Conservation (phyloP, 2,888 invertebrate species). For the Maniola hyperantus region DNA sequence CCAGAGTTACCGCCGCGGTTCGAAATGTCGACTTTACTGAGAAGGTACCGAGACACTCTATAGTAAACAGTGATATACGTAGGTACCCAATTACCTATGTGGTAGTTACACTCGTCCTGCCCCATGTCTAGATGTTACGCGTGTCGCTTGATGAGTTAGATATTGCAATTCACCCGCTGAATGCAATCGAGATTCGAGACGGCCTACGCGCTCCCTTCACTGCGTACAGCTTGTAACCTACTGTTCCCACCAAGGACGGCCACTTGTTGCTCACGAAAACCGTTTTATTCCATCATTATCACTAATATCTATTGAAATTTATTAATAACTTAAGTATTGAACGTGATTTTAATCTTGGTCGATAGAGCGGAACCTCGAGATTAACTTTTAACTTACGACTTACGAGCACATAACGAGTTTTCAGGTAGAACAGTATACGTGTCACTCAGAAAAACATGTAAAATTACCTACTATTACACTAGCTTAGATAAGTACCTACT, state of each 20-base stretch:
- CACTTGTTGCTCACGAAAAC: constrained; percentile 36
- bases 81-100: no score
- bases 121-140: not conserved
- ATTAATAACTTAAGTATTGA: constrained; percentile 10
- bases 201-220: constrained; percentile 53
- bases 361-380: not conserved
- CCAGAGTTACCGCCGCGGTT: no score
- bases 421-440: no score
- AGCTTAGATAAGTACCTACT: not conserved
- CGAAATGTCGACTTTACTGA: no score
- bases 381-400: not conserved
- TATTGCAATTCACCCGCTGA: constrained; percentile 37
- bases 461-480: no score
- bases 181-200: constrained; percentile 44
- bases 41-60: no score
- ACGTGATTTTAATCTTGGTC: not conserved
- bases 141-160: not conserved
- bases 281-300: constrained; percentile 19
- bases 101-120: no score
- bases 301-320: not conserved
- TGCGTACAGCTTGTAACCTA: constrained; percentile 42
- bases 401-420: no score
- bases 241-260: constrained; percentile 43
- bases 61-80: no score
- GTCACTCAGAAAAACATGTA: no score